A percentile compares a stretch with the other conserved stretches of the same genome.
Evolutionary conservation across 2,113 vertebrate species (phyloP).

Genomic region (Motacilla alba): DNA sequence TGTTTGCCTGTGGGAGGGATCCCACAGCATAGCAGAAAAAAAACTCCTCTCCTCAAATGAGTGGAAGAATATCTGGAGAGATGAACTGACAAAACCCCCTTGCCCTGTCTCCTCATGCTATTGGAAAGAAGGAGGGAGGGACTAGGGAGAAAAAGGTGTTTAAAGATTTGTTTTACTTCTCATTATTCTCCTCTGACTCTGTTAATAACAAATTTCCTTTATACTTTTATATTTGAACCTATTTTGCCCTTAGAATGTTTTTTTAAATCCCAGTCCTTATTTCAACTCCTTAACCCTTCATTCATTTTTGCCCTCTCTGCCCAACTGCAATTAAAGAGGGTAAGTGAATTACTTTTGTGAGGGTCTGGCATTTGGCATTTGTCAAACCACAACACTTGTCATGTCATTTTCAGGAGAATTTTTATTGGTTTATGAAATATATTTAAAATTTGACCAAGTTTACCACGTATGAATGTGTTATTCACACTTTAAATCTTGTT

Average conservation of each 20-base stretch:
- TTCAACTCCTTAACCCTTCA: accelerated
- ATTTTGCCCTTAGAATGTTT: neutral
- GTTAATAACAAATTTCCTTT: too few species aligned
- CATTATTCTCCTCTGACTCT: neutral
- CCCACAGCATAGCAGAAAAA: neutral
- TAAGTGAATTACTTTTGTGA: neutral
- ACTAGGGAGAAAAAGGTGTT: neutral
- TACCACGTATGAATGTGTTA: neutral
- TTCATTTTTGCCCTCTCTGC: neutral
- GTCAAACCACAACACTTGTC: neutral
- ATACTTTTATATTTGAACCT: neutral
- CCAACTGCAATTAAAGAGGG: neutral
- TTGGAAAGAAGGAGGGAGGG: neutral
- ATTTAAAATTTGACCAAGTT: neutral
- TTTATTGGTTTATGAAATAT: neutral
- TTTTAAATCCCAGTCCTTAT: neutral
- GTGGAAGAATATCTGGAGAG: neutral
- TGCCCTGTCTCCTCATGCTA: too few species aligned
- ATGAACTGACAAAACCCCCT: accelerated
- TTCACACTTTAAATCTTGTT: slow-evolving; percentile 31
- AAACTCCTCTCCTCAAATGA: neutral
- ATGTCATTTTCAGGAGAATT: neutral
- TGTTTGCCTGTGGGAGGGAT: neutral
- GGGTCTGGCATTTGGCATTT: neutral
- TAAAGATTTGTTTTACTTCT: neutral